A percentile compares a stretch with the other conserved stretches of the same genome.
These are phyloP conservation scores for Pleuronectes platessa DNA, from an alignment of 2,113 vertebrate genomes.

Conservation along the genomic window DNA sequence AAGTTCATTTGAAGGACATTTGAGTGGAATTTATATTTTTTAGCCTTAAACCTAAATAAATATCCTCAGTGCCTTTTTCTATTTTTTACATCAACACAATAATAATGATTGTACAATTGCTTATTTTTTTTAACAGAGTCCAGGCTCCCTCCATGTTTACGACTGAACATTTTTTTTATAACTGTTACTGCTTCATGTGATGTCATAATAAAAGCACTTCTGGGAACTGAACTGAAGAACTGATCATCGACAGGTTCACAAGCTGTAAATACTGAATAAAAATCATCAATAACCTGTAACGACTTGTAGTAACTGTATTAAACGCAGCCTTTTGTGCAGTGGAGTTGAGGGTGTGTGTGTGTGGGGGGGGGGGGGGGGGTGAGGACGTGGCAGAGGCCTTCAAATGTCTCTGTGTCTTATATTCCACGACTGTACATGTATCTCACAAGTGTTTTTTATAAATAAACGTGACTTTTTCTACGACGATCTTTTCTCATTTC, in stretches of 20 bases:
- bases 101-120: conserved; percentile 13
- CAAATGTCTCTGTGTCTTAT: conserved; percentile 11
- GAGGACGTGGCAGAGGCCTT: neutral
- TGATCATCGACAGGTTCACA: neutral
- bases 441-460: conserved; percentile 12
- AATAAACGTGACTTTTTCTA: conserved; percentile 60
- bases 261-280: conserved; percentile 43
- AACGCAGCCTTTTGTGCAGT: conserved; percentile 1
- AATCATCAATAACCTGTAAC: conserved; percentile 13
- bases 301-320: conserved; percentile 11
- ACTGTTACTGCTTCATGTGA: neutral
- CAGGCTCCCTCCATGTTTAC: conserved; percentile 45
- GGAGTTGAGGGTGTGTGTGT: neutral
- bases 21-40: conserved; percentile 14
- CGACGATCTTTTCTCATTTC: neutral
- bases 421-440: neutral
- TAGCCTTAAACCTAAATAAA: conserved; percentile 1
- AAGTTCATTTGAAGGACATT: conserved; percentile 3
- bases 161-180: conserved; percentile 1
- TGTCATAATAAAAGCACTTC: neutral
- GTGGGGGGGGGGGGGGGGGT: neutral
- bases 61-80: conserved; percentile 5
- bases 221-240: neutral
- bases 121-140: conserved; percentile 29
- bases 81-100: neutral